These are phyloP conservation scores for Pangasianodon hypophthalmus DNA, from an alignment of 2,113 vertebrate species.

Conservation along the genomic window DNA sequence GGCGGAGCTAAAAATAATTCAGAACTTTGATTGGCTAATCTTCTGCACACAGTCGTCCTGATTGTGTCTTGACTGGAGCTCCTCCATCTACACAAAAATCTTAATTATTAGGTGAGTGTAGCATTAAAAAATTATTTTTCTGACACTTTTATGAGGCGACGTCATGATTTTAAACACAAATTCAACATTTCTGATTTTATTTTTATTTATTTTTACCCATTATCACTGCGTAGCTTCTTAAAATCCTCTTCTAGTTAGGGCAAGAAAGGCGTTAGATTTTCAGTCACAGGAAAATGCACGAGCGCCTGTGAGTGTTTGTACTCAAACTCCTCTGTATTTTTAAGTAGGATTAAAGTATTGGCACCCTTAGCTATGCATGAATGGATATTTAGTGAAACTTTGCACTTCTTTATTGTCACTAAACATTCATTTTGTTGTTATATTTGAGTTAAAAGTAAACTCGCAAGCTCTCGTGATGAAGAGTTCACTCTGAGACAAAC, in stretches of 20 bases:
- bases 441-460: not conserved
- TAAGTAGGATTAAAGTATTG: not conserved
- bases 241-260: not conserved
- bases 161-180: not conserved
- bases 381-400: not conserved
- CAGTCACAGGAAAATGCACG: not conserved
- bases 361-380: not conserved
- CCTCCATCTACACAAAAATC: not conserved
- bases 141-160: not conserved
- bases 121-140: not conserved
- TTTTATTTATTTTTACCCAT: not conserved
- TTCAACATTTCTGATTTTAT: not conserved
- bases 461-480: not conserved
- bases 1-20: not conserved
- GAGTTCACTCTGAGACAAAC: not conserved
- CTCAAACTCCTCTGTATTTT: too few relatives aligned
- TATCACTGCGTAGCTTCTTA: not conserved
- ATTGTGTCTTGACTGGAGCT: not conserved
- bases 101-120: not conserved
- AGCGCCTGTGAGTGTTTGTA: not conserved
- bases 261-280: not conserved
- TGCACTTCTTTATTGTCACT: not conserved
- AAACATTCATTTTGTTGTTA: not conserved
- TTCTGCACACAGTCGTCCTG: not conserved
- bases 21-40: not conserved